Conservation (phyloP, 1,140 invertebrate species). For the Ceratina japonica region DNA sequence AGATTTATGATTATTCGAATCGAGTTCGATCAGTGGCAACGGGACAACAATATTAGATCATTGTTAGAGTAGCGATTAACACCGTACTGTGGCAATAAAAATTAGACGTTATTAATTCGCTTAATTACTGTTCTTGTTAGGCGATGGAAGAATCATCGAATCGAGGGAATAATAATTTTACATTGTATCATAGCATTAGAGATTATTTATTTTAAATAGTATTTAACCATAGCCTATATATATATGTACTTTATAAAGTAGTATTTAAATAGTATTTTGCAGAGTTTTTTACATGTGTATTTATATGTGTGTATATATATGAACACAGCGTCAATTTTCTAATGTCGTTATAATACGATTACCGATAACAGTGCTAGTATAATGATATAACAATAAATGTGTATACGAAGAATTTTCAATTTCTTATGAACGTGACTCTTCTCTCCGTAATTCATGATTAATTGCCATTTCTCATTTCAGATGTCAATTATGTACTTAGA, state of each 20-base stretch:
- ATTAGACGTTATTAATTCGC: slow-evolving; percentile 10
- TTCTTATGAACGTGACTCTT: too few relatives aligned
- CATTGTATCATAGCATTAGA: slow-evolving; percentile 25
- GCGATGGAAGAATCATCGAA: neutral
- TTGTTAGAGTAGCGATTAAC: slow-evolving; percentile 25
- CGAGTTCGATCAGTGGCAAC: too few relatives aligned
- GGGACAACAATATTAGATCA: neutral
- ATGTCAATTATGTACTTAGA: slow-evolving; percentile 15
- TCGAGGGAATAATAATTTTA: slow-evolving; percentile 5
- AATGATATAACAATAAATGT: slow-evolving; percentile 56
- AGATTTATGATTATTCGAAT: too few relatives aligned
- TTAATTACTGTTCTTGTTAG: slow-evolving; percentile 13
- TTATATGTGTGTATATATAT: slow-evolving; percentile 51
- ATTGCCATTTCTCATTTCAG: slow-evolving; percentile 25
- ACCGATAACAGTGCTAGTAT: slow-evolving; percentile 41
- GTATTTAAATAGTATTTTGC: slow-evolving; percentile 38
- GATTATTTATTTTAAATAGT: slow-evolving; percentile 35
- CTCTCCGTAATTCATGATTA: too few relatives aligned
- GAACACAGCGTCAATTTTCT: slow-evolving; percentile 57
- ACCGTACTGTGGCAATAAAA: slow-evolving; percentile 56
- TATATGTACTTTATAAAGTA: neutral
- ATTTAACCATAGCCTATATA: neutral
- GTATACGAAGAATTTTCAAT: slow-evolving; percentile 35
- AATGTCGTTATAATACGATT: slow-evolving; percentile 48
- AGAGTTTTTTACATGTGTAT: slow-evolving; percentile 33